Conservation (phyloP, 2,113 vertebrate genomes). For the Sebastes schlegelii region DNA sequence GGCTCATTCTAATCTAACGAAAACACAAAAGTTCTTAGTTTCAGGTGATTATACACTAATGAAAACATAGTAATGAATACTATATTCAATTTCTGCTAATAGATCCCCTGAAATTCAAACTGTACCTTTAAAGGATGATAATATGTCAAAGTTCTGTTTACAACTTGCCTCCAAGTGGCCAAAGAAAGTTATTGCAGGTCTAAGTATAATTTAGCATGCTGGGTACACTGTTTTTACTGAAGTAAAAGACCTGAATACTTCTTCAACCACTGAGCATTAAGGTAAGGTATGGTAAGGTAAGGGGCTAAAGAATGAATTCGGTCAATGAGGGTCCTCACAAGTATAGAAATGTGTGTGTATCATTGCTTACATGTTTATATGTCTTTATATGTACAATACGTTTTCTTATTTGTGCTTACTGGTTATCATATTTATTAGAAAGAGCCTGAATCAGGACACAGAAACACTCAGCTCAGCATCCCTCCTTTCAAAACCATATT, state of each 20-base stretch:
- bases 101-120: no score
- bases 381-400: not conserved
- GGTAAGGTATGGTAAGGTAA: not conserved
- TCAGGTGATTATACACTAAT: no score
- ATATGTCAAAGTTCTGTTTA: not conserved
- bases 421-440: not conserved
- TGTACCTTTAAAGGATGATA: no score
- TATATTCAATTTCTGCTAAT: no score
- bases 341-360: not conserved
- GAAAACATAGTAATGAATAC: no score
- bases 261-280: not conserved
- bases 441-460: constrained; percentile 10
- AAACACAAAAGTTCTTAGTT: no score
- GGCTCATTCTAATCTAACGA: no score
- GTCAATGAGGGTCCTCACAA: not conserved
- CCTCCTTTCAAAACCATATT: constrained; percentile 55
- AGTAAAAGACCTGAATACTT: not conserved
- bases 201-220: not conserved
- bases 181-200: not conserved
- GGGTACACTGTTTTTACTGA: not conserved
- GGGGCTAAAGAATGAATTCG: not conserved
- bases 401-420: not conserved
- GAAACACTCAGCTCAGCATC: constrained; percentile 36
- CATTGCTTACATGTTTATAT: not conserved
- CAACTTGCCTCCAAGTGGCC: not conserved